These are phyloP conservation scores for Bovichtus variegatus DNA, from an alignment of 2,797 vertebrate genomes.

Conservation along the genomic window DNA sequence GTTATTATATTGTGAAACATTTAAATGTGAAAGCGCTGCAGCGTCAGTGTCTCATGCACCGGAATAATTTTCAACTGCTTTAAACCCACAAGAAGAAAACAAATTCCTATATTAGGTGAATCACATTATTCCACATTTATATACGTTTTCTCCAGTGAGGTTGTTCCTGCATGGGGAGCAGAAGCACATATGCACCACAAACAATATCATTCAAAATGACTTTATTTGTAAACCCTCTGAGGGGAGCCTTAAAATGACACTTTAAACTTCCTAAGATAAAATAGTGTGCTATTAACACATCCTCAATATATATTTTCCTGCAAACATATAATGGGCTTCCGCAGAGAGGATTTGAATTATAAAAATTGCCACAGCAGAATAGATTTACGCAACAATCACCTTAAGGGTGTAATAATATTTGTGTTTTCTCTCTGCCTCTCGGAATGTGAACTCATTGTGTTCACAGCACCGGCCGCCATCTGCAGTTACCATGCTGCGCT, in stretches of 20 bases:
- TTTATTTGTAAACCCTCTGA: slow-evolving; percentile 12
- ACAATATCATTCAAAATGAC: slow-evolving; percentile 9
- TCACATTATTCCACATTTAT: background rate
- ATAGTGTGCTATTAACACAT: slow-evolving; percentile 7
- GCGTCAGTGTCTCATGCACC: background rate
- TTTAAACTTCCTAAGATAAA: slow-evolving; percentile 12
- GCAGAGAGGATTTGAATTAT: slow-evolving; percentile 27
- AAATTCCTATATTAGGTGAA: background rate
- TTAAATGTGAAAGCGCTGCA: slow-evolving; percentile 1
- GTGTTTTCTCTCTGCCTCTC: slow-evolving; percentile 40
- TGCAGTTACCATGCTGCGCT: slow-evolving; percentile 38
- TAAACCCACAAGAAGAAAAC: background rate
- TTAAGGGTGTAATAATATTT: slow-evolving; percentile 51
- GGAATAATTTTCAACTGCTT: background rate
- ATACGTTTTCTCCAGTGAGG: background rate
- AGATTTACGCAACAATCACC: slow-evolving; percentile 24
- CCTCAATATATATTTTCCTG: slow-evolving; percentile 27
- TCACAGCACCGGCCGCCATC: slow-evolving; percentile 42
- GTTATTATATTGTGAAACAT: background rate
- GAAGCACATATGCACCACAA: background rate
- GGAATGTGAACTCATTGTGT: slow-evolving; percentile 33
- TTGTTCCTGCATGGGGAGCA: background rate
- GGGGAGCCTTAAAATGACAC: background rate
- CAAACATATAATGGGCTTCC: slow-evolving; percentile 11
- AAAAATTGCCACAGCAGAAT: slow-evolving; percentile 13